Evolutionary conservation across 2,797 vertebrate species (phyloP), one percentile per base, ranked within the genome.

Genomic region (Syngnathus acus): DNA sequence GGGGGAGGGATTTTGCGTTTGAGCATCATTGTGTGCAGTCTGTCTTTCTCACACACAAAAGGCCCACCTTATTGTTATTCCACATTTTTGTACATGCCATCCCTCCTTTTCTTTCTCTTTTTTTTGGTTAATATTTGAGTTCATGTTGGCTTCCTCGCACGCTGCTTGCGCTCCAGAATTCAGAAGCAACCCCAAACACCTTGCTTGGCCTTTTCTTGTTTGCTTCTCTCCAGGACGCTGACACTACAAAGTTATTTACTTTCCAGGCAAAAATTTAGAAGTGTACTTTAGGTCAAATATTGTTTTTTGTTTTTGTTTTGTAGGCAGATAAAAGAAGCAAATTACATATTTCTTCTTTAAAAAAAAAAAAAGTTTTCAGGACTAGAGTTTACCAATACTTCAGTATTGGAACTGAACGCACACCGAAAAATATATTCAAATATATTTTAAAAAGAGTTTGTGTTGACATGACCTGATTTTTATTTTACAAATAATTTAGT

Each of bases 51-150:
- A 68, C 77, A 83, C 72, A 82, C 78, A 83, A 84, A 86, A 86
- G 78, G 66, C 62, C 66, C 75, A 79, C 78, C 85, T 85, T 87
- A 86, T 87, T 90, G 87, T 88, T 88, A 88, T 87, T 89, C 87
- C 84, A 74, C 84, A 81, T 82, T 87, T 84, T 82, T 86, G 81
- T 84, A 84, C 81, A 80, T 79, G 76, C 76, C 75, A 72, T 72
- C 68, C 55, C 67, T 70, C 81, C 75, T 8, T 50, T 16, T 51
- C 60, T 67, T 71, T 72, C 68, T 80, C 64, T 73, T 68, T 79
- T 78, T 74, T 64, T 68, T 64, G 68, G 71, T 75, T 86, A 70
- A 79, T 74, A 64, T 71, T 76, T 81, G 16, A 57, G 32, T 57
- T 57, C 9, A 7, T 75, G 76, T 71, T 55, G 66, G 47, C 21